Percentiles rank a stretch among this genome's conserved stretches.
Conservation (phyloP, 2,113 vertebrate genomes). For the Stigmatopora nigra region DNA sequence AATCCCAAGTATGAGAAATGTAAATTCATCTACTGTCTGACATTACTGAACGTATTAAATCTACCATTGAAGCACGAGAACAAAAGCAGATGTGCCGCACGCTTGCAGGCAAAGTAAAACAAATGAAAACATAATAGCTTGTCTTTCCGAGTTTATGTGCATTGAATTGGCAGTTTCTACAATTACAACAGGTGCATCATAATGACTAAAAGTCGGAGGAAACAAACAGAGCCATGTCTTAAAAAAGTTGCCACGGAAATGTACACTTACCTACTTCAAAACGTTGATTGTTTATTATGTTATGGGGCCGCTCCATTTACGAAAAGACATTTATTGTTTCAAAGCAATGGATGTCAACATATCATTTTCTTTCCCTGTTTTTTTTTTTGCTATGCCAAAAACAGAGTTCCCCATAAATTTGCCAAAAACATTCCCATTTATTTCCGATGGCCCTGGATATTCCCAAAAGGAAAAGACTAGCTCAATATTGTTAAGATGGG, state of each 20-base stretch:
- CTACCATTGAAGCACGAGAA: conserved; percentile 7
- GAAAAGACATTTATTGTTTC: too few species aligned
- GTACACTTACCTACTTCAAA: too few species aligned
- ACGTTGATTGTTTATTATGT: too few species aligned
- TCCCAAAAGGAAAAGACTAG: too few species aligned
- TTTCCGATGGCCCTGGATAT: too few species aligned
- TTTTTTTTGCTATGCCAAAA: too few species aligned
- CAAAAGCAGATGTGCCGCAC: conserved; percentile 14
- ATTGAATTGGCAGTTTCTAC: conserved; percentile 3
- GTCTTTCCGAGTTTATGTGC: not conserved
- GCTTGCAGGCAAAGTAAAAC: conserved; percentile 12
- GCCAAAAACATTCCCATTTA: too few species aligned
- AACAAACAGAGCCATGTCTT: not conserved
- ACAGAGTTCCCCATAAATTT: too few species aligned
- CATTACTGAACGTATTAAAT: conserved; percentile 19
- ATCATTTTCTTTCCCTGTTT: too few species aligned
- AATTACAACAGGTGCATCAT: conserved; percentile 23
- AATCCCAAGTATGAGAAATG: conserved; percentile 63
- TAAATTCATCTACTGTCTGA: conserved; percentile 8
- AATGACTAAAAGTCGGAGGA: conserved; percentile 12
- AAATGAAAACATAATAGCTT: conserved; percentile 2
- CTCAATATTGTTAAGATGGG: too few species aligned
- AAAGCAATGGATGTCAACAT: too few species aligned
- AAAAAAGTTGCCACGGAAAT: not conserved
- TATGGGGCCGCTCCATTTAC: too few species aligned